Conservation (phyloP, 2,113 vertebrate genomes). For the Mastomys coucha region DNA sequence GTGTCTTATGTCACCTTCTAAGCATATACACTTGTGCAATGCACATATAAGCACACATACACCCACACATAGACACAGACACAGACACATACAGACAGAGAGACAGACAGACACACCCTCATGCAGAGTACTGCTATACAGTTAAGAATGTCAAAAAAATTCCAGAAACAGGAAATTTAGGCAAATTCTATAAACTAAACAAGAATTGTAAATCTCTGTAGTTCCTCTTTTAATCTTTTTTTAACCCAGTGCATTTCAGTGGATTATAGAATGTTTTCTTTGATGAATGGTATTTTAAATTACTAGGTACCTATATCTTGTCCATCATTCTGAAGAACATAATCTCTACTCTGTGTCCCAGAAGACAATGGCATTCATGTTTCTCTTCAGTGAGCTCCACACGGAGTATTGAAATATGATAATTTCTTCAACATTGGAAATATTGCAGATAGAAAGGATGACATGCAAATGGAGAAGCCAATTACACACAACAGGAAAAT, state of each 20-base stretch:
- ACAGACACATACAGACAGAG: background rate
- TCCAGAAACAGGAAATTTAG: background rate
- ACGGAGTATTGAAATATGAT: background rate
- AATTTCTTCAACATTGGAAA: background rate
- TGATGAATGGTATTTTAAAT: background rate
- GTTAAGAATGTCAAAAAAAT: background rate
- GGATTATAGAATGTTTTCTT: slow-evolving; percentile 3
- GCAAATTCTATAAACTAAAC: background rate
- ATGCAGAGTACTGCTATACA: background rate
- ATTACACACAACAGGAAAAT: background rate
- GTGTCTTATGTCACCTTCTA: background rate
- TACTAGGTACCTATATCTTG: background rate
- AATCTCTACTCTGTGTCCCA: background rate
- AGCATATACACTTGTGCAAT: background rate
- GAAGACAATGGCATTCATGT: background rate
- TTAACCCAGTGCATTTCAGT: background rate
- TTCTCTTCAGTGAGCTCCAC: slow-evolving; percentile 16
- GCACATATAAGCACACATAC: background rate
- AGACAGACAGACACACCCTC: background rate
- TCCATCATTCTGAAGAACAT: slow-evolving; percentile 21
- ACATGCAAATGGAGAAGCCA: background rate
- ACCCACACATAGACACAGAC: no score
- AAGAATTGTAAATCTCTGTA: background rate
- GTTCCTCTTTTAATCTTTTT: background rate
- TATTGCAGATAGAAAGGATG: background rate